Conservation (phyloP, 2,797 vertebrate species). For the Acropternis orthonyx region DNA sequence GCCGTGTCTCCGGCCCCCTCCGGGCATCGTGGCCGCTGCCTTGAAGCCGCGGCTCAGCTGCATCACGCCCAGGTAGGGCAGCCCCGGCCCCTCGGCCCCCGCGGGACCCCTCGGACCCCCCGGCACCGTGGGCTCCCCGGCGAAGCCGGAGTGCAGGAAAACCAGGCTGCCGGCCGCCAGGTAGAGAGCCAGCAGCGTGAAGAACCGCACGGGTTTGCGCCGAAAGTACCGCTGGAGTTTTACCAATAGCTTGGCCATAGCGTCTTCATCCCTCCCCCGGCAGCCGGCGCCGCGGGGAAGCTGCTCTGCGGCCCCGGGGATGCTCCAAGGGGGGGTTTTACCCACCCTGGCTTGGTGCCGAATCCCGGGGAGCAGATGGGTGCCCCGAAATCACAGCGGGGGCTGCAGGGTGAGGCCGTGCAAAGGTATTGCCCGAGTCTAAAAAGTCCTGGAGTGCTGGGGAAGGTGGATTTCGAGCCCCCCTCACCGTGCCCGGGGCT, state of each 20-base stretch:
- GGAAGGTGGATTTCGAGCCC: not conserved
- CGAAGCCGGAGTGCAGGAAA: slow-evolving; percentile 89
- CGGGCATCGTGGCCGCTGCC: slow-evolving; percentile 58
- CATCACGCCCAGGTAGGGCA: slow-evolving; percentile 76
- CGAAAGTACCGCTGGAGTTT: slow-evolving; percentile 94
- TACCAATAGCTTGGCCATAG: slow-evolving; percentile 91
- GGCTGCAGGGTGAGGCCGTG: not conserved
- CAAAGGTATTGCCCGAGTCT: not conserved
- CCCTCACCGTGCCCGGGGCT: fast-evolving
- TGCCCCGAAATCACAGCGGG: not conserved
- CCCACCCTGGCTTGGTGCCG: not conserved
- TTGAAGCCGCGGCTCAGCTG: slow-evolving; percentile 81
- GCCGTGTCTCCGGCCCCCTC: slow-evolving; percentile 76
- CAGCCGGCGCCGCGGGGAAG: not conserved
- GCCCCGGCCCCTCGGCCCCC: slow-evolving; percentile 51
- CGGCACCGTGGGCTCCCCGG: slow-evolving; percentile 73
- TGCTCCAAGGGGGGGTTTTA: not conserved
- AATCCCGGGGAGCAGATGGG: not conserved
- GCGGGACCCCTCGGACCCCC: slow-evolving; percentile 49
- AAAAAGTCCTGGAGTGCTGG: not conserved
- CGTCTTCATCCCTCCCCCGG: slow-evolving; percentile 74
- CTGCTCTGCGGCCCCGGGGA: not conserved
- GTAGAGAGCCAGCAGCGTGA: slow-evolving; percentile 93
- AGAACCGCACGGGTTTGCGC: slow-evolving; percentile 90
- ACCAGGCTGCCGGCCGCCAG: slow-evolving; percentile 91